A percentile compares a stretch with the other conserved stretches of the same genome.
Evolutionary conservation across 2,797 vertebrate genomes (phyloP).

Genomic region (Mustela erminea): DNA sequence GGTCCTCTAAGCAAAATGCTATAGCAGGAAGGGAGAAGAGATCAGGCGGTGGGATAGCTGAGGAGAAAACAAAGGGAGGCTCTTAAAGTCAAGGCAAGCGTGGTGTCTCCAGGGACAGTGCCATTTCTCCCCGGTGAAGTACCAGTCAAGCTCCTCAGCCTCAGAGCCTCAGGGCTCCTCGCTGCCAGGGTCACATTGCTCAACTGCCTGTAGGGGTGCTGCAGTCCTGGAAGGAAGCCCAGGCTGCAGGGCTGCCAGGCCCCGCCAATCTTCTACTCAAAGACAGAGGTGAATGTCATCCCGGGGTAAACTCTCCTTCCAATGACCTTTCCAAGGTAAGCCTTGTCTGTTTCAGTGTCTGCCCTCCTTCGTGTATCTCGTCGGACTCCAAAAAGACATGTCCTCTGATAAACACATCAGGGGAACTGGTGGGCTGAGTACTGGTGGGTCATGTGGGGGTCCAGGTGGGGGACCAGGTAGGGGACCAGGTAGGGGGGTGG

Average conservation of each 20-base stretch:
- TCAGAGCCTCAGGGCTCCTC: neutral
- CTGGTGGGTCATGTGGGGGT: neutral
- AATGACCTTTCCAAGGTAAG: neutral
- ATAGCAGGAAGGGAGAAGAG: neutral
- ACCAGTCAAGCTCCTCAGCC: neutral
- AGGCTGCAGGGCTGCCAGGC: neutral
- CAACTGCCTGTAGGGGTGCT: neutral
- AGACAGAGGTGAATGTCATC: neutral
- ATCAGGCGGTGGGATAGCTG: too few species aligned
- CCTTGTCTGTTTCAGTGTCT: neutral
- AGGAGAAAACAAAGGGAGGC: neutral
- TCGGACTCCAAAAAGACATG: neutral
- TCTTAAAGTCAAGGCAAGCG: neutral
- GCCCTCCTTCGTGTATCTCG: neutral
- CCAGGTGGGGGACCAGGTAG: too few species aligned
- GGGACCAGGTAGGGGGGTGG: neutral
- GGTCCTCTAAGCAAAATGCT: neutral
- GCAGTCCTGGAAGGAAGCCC: conserved; percentile 25
- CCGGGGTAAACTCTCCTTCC: neutral
- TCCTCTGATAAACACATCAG: neutral
- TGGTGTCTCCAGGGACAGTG: neutral
- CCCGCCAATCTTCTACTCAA: neutral
- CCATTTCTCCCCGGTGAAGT: neutral
- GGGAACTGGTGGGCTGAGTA: neutral
- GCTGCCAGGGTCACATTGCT: neutral